Conservation (phyloP, 2,797 vertebrate species). For the Coccyzus lansbergi region DNA sequence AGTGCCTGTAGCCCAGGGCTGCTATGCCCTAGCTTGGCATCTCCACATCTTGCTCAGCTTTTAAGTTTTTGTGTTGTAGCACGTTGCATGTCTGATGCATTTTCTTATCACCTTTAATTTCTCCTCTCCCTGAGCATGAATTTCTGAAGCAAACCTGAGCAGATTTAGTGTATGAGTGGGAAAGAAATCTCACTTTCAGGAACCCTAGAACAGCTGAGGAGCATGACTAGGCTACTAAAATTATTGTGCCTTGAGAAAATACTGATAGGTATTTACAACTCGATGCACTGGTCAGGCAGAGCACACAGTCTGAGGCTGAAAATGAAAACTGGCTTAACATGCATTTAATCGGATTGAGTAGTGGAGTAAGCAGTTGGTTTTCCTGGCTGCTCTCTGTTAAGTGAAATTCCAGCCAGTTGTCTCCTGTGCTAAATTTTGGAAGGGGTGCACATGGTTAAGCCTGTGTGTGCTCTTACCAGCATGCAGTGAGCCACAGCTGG, state of each 20-base stretch:
- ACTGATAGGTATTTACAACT: not conserved
- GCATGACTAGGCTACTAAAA: not conserved
- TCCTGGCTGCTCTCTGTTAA: not conserved
- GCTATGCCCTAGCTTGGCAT: not conserved
- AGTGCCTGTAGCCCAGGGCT: not conserved
- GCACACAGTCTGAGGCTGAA: not conserved
- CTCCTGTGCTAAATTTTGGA: not conserved
- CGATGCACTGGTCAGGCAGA: not conserved
- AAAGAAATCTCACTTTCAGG: not conserved
- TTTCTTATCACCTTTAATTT: not conserved
- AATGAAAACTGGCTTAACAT: not conserved
- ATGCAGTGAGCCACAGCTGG: not conserved
- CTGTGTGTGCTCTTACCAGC: not conserved
- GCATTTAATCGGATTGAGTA: not conserved
- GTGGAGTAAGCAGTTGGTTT: not conserved
- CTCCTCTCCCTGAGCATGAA: not conserved
- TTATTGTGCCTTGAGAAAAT: not conserved
- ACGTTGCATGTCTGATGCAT: accelerated
- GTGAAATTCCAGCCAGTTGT: not conserved
- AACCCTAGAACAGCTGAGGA: not conserved
- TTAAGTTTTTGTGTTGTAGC: not conserved
- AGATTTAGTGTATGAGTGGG: not conserved
- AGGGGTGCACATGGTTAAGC: not conserved
- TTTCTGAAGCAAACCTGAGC: not conserved
- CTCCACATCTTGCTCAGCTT: not conserved